Evolutionary conservation across 2,113 vertebrate species (phyloP).

Genomic region (Crocuta crocuta): DNA sequence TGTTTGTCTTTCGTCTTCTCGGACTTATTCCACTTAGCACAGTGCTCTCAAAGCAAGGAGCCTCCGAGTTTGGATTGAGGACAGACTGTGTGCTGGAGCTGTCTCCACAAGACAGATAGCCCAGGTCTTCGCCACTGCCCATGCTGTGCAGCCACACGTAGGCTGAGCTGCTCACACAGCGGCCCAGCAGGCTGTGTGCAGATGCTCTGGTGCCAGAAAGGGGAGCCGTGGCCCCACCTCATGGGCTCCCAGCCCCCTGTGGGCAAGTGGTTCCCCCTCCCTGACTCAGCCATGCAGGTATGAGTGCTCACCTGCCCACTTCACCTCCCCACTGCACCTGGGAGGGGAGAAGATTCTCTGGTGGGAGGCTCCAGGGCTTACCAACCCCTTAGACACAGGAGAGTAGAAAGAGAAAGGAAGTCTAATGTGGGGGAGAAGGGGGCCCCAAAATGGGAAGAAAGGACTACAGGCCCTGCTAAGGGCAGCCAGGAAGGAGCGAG

Average conservation of each 20-base stretch:
- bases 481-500: accelerated
- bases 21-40: neutral
- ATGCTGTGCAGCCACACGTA: accelerated
- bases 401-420: neutral
- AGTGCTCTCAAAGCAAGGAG: neutral
- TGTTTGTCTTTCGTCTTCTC: neutral
- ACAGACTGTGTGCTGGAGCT: neutral
- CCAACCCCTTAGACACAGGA: neutral
- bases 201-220: neutral
- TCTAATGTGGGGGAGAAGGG: too few species aligned
- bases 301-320: neutral
- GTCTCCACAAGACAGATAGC: neutral
- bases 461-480: neutral
- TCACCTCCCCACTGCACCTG: neutral
- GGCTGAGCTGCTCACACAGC: neutral
- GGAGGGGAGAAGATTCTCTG: neutral
- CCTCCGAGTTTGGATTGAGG: neutral
- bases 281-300: neutral
- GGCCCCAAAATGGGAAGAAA: neutral
- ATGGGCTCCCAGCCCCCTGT: neutral
- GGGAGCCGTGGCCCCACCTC: neutral
- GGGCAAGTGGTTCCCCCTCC: neutral
- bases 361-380: neutral
- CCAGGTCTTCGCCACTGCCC: neutral
- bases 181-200: neutral